Evolutionary conservation across 2,113 vertebrate genomes (phyloP).

Genomic region (Origma solitaria): DNA sequence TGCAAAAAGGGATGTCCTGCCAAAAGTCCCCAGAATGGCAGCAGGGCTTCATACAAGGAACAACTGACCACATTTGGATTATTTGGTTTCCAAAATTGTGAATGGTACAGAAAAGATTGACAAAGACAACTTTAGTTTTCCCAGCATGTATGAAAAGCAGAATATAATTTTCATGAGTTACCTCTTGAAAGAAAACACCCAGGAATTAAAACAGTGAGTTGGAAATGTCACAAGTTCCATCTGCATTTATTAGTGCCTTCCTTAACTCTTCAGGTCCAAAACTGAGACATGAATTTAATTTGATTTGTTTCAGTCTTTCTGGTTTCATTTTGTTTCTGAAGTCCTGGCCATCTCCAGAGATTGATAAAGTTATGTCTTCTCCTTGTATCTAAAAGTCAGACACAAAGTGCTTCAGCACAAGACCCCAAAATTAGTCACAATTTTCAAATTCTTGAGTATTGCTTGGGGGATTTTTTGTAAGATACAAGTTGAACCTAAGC

Average conservation of each 20-base stretch:
- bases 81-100: neutral
- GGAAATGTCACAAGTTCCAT: neutral
- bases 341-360: neutral
- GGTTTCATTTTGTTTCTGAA: neutral
- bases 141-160: neutral
- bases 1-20: neutral
- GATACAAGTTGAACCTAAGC: neutral
- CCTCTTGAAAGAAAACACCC: neutral
- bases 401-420: neutral
- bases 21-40: neutral
- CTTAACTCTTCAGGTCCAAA: neutral
- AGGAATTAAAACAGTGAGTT: neutral
- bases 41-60: neutral
- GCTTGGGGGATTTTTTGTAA: neutral
- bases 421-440: neutral
- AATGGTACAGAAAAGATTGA: neutral
- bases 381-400: neutral
- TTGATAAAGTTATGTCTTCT: neutral
- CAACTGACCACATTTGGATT: neutral
- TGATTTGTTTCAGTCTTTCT: neutral
- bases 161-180: neutral
- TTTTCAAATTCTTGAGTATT: neutral
- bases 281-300: neutral
- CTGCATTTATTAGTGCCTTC: neutral
- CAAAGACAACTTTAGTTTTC: neutral